These are phyloP conservation scores for Disparrhopalites patrizii DNA, from an alignment of 2,888 invertebrate species.

Conservation along the genomic window DNA sequence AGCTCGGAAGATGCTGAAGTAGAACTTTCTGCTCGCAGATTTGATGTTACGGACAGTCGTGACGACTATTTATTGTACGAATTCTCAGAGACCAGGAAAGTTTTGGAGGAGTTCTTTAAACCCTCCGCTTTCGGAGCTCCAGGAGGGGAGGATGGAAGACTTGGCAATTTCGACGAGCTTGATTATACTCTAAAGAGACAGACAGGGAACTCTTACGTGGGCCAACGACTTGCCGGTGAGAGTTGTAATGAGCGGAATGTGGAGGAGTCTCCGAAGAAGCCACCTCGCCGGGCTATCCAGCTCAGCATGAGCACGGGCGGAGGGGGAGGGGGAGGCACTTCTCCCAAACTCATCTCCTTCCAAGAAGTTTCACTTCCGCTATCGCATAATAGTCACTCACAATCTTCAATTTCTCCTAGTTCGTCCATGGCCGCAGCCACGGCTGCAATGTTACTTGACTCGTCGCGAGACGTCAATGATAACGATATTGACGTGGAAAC, in stretches of 20 bases:
- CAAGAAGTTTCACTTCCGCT: conserved; percentile 50
- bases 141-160: conserved; percentile 19
- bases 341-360: conserved; percentile 47
- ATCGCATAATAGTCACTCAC: conserved; percentile 31
- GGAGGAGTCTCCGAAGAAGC: conserved; percentile 60
- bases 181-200: conserved; percentile 75
- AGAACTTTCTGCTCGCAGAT: background rate
- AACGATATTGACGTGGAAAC: conserved; percentile 54
- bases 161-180: conserved; percentile 57
- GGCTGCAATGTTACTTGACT: conserved; percentile 17
- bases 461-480: conserved; percentile 50
- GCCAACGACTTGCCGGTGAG: conserved; percentile 66
- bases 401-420: conserved; percentile 50
- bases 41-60: conserved; percentile 1
- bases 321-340: conserved; percentile 40
- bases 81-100: conserved; percentile 87
- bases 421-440: conserved; percentile 28
- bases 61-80: conserved; percentile 62
- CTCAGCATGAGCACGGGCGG: conserved; percentile 40
- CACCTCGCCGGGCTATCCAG: conserved; percentile 42
- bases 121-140: conserved; percentile 10
- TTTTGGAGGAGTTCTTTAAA: conserved; percentile 81
- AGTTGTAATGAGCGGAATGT: conserved; percentile 28
- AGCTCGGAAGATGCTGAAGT: conserved; percentile 27
- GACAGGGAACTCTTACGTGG: conserved; percentile 70